Percentiles rank a stretch among this genome's conserved stretches.
Conservation (phyloP, 2,113 vertebrate genomes). For the Hypomesus transpacificus region DNA sequence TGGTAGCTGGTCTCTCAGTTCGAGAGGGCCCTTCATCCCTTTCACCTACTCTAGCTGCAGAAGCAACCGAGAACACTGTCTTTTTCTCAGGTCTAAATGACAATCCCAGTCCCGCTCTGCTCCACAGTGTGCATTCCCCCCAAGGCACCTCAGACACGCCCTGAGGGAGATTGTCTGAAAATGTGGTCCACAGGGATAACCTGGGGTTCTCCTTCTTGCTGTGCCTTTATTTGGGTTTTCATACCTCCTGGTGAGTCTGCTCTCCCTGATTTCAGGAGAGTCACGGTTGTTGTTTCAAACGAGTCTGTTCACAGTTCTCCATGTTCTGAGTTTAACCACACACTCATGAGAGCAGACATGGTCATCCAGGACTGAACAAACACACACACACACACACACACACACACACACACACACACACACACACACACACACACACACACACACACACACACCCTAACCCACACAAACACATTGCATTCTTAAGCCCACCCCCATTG, state of each 20-base stretch:
- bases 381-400: not conserved
- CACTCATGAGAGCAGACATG: not conserved
- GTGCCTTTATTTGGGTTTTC: not conserved
- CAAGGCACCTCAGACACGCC: conserved; percentile 10
- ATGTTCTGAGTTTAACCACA: not conserved
- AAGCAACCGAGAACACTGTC: conserved; percentile 33
- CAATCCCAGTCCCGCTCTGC: conserved; percentile 17
- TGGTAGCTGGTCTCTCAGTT: conserved; percentile 25
- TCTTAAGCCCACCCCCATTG: not conserved
- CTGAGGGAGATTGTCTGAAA: not conserved
- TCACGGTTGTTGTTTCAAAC: not conserved
- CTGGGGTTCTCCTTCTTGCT: conserved; percentile 19
- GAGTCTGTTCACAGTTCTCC: not conserved
- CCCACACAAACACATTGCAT: not conserved
- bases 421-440: not conserved
- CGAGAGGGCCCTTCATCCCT: conserved; percentile 6
- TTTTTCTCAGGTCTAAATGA: conserved; percentile 27
- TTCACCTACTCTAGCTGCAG: conserved; percentile 23
- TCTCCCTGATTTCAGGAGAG: not conserved
- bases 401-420: not conserved
- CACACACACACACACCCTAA: not conserved
- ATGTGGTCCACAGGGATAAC: conserved; percentile 18
- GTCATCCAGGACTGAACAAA: too few relatives aligned
- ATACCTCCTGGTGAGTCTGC: not conserved
- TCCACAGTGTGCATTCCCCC: conserved; percentile 15